A percentile compares a stretch with the other conserved stretches of the same genome.
These are phyloP conservation scores for Lepus timidus DNA, from an alignment of 2,113 vertebrate species.

Conservation along the genomic window DNA sequence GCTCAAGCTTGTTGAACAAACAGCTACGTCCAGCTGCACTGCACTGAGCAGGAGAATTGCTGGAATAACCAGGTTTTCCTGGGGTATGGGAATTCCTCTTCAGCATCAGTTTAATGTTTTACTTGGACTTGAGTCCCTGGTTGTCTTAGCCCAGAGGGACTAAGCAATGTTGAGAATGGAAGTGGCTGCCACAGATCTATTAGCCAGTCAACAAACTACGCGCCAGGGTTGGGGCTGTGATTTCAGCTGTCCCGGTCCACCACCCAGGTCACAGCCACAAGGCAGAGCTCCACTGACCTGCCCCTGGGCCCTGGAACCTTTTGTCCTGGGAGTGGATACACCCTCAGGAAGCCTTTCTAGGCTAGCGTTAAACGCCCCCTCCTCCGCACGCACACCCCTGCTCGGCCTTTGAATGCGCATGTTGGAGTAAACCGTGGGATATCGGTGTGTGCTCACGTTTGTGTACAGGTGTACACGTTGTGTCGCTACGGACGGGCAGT, in stretches of 20 bases:
- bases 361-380: background rate
- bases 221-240: background rate
- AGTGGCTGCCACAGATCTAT: background rate
- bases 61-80: conserved; percentile 27
- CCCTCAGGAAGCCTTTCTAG: background rate
- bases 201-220: background rate
- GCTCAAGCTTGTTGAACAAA: conserved; percentile 4
- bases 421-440: conserved; percentile 8
- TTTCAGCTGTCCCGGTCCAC: conserved; percentile 1
- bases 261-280: background rate
- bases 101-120: conserved; percentile 38
- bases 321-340: background rate
- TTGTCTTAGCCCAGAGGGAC: conserved; percentile 14
- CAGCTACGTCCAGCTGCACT: background rate
- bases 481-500: background rate
- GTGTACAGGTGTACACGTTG: background rate
- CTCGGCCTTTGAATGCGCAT: background rate
- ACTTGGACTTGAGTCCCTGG: background rate
- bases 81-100: background rate
- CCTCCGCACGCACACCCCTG: background rate
- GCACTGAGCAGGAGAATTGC: background rate
- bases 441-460: background rate
- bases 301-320: background rate
- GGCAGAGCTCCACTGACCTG: background rate
- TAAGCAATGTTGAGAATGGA: conserved; percentile 27